phyloP scores from a whole-genome alignment of 2,797 vertebrate genomes.

The Mico argentatus region DNA sequence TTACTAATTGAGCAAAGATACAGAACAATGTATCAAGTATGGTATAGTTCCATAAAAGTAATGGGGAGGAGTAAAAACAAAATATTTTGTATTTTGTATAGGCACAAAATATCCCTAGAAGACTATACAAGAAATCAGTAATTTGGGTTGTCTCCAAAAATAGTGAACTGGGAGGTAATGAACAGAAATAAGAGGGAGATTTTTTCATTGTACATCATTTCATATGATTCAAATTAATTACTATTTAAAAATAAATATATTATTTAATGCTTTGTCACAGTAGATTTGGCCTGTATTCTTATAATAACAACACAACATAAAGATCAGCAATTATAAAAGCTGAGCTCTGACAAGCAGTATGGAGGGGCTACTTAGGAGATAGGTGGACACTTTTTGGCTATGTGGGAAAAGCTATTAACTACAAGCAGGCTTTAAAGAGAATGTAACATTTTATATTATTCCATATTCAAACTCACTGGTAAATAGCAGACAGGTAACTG shows the following conservation, averaged over 20 bases:
- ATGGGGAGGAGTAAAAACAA: not conserved
- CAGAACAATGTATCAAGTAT: not conserved
- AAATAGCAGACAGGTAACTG: not conserved
- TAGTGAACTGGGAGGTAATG: not conserved
- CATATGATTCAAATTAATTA: not conserved
- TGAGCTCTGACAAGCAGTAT: not conserved
- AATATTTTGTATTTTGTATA: not conserved
- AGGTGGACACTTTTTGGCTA: not conserved
- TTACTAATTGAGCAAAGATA: conserved; percentile 21
- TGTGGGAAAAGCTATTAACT: conserved; percentile 11
- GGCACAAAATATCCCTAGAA: not conserved
- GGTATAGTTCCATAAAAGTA: not conserved
- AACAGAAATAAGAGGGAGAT: not conserved
- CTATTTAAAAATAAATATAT: conserved; percentile 11
- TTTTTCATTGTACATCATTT: not conserved
- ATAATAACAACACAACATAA: not conserved
- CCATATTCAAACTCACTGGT: not conserved
- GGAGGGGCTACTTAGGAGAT: not conserved
- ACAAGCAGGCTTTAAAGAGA: conserved; percentile 9
- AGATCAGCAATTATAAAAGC: conserved; percentile 16
- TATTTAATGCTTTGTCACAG: not conserved
- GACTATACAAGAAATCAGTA: not conserved
- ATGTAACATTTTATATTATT: not conserved
- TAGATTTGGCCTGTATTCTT: not conserved
- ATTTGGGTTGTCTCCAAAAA: not conserved